Conservation (phyloP, 2,113 vertebrate species). For the Gracilinanus agilis region DNA sequence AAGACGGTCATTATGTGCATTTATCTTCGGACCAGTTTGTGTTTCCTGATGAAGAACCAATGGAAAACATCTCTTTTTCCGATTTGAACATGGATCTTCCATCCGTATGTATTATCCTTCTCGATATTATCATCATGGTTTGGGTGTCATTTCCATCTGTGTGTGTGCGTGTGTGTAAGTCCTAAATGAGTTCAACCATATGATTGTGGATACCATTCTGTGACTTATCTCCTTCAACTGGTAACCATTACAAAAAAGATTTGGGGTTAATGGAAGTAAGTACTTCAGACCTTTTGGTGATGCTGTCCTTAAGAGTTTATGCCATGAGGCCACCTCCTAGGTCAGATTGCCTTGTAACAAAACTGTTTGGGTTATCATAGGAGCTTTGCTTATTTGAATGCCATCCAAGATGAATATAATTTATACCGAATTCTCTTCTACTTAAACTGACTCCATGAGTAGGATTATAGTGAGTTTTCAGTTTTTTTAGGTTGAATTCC, state of each 20-base stretch:
- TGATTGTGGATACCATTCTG: background rate
- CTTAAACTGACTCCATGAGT: too few species aligned
- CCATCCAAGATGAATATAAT: background rate
- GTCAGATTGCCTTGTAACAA: background rate
- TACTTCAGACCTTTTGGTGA: background rate
- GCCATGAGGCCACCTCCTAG: conserved; percentile 29
- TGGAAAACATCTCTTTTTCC: conserved; percentile 22
- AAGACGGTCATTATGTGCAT: conserved; percentile 18
- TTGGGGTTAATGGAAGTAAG: conserved; percentile 26
- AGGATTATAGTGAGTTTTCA: too few species aligned
- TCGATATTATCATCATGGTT: conserved; percentile 40
- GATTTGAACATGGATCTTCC: background rate
- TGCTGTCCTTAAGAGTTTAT: conserved; percentile 29
- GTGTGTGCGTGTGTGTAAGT: background rate
- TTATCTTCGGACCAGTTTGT: background rate
- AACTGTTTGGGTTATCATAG: background rate
- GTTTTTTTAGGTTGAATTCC: too few species aligned
- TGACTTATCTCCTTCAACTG: conserved; percentile 21
- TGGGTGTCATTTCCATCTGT: background rate
- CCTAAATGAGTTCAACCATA: background rate
- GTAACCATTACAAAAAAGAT: conserved; percentile 40
- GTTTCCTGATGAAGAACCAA: background rate
- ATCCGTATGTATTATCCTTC: conserved; percentile 54
- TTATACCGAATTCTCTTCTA: background rate
- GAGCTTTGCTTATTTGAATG: background rate